These are phyloP conservation scores for Leucopsar rothschildi DNA, from an alignment of 2,113 vertebrate species.

Conservation along the genomic window DNA sequence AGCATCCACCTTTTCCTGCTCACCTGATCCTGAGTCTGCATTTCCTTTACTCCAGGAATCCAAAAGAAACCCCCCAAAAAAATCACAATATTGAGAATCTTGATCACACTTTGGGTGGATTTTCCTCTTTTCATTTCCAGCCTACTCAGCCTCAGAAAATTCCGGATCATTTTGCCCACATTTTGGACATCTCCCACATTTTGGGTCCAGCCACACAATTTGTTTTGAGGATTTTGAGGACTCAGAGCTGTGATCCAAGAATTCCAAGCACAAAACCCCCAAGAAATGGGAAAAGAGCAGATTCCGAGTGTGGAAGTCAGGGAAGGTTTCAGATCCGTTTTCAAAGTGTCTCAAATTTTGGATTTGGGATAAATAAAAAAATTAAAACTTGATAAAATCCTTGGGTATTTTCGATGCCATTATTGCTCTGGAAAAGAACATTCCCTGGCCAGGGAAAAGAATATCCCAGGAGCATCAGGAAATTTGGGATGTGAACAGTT, in stretches of 20 bases:
- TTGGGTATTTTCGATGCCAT: rapidly evolving
- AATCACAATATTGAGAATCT: background rate
- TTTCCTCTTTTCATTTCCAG: background rate
- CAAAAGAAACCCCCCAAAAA: background rate
- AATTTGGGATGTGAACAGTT: background rate
- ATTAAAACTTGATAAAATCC: background rate
- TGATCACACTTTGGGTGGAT: background rate
- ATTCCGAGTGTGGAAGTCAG: background rate
- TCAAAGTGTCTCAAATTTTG: background rate
- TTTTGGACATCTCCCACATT: background rate
- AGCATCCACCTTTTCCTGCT: background rate
- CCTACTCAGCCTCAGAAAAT: background rate
- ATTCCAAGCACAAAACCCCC: background rate
- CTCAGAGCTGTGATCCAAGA: background rate
- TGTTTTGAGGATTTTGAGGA: background rate
- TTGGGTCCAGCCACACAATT: background rate
- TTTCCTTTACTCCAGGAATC: background rate
- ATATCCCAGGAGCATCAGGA: background rate
- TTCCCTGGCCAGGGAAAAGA: background rate
- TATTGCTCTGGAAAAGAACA: background rate
- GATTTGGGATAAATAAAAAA: background rate
- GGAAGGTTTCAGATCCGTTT: background rate
- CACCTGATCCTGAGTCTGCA: background rate
- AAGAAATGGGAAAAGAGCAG: background rate
- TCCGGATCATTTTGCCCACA: background rate